Evolutionary conservation across 2,888 invertebrate species (phyloP).

Genomic region (Ecdyonurus torrentis): DNA sequence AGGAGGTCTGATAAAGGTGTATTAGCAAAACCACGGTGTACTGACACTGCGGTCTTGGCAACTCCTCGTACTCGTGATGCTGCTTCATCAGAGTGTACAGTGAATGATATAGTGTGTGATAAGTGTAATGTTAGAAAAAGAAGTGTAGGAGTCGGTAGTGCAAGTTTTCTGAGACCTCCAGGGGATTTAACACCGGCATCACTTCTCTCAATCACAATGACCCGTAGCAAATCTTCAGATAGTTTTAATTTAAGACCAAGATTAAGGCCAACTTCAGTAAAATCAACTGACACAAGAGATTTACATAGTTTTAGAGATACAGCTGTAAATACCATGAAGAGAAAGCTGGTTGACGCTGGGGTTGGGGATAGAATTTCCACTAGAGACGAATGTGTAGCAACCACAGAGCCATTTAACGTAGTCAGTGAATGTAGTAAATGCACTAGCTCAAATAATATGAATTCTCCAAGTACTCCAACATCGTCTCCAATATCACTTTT

Average conservation of each 20-base stretch:
- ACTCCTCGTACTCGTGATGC: conserved; percentile 27
- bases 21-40: conserved; percentile 7
- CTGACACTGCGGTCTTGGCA: conserved; percentile 13
- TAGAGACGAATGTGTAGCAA: not conserved
- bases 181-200: conserved; percentile 28
- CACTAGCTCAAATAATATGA: not conserved
- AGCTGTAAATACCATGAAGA: conserved; percentile 23
- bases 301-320: conserved; percentile 13
- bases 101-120: conserved; percentile 31
- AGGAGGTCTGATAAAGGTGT: conserved; percentile 3
- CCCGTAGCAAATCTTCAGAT: conserved; percentile 40
- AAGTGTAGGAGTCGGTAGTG: conserved; percentile 37
- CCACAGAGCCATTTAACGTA: not conserved
- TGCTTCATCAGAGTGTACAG: conserved; percentile 33
- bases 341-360: conserved; percentile 30
- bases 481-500: too few species aligned
- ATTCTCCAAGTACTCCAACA: not conserved
- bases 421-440: not conserved
- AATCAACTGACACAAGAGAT: conserved; percentile 13
- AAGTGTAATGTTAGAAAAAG: conserved; percentile 32
- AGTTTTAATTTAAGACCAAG: conserved; percentile 36
- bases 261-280: conserved; percentile 16
- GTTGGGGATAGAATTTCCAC: conserved; percentile 28
- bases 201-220: conserved; percentile 28
- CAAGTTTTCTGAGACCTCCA: conserved; percentile 17